Base-by-base conservation (phyloP, 2,888 invertebrate genomes). In the Euphydryas editha region DNA sequence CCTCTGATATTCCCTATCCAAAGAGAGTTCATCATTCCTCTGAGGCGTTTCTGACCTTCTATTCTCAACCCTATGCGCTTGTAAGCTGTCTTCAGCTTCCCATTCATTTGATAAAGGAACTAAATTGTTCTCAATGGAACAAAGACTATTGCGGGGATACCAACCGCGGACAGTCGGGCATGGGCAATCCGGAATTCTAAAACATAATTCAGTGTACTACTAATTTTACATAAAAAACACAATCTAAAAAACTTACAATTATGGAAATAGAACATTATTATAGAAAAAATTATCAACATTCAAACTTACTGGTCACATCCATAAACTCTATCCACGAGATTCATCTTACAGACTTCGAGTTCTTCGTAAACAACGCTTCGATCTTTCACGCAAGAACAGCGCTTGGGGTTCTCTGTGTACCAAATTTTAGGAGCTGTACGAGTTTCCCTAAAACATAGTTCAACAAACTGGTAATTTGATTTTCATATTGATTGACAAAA, bases 1-100 rank as follows among this genome's bases (percentile, higher is more conserved):
- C 89, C 85, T 86, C 78, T 89, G 87, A 71, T 92, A 91, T 76
- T 91, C 90, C 66, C 81, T 78, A 63, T 91, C 86, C 8, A 91
- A 80, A 49, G 80, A 78, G 20, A 85, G 72, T 59, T 84, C 85
- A 15, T 86, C 84, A 7, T 66, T 78, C 20, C 76, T 74, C 59
- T 75, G 78, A 3, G 84, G 84, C 1, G 82, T 83, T 30, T 7
- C 75, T 18, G 78, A 66, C 56, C 59, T 60, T 18, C 47, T 62
- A 37, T 36, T 72, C 59, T 54, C 18, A 1, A 42, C 63, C 49
- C 59, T 61, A 58, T 66, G 70, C 2, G 68, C 70, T 76, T 79
- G 65, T 61, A 75, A 75, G 18, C 80, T 81, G 68, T 86, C 87
- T 39, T 87, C 88, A 0, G 79, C 82, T 74, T 91, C 92, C 91